Evolutionary conservation across 2,113 vertebrate species (phyloP).

Genomic region (Elaphurus davidianus): DNA sequence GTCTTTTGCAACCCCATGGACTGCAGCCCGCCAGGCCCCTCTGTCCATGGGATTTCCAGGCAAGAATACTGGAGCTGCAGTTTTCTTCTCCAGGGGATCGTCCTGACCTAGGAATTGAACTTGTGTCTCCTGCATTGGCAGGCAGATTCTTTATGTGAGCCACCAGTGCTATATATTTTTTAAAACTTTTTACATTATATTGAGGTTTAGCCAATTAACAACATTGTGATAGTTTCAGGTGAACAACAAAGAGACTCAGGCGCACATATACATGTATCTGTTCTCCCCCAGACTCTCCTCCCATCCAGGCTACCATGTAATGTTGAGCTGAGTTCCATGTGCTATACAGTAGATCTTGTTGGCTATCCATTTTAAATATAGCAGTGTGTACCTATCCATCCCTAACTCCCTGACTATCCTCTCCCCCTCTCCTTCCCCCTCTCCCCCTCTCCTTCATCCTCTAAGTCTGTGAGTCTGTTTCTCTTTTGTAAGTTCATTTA

Average conservation of each 20-base stretch:
- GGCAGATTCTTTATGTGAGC: neutral
- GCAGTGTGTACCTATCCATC: neutral
- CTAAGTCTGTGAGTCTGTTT: neutral
- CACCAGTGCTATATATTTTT: neutral
- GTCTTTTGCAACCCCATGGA: neutral
- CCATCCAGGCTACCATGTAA: neutral
- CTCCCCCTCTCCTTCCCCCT: neutral
- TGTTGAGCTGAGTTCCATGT: neutral
- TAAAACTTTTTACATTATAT: neutral
- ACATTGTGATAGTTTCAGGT: neutral
- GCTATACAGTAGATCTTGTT: neutral
- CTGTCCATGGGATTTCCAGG: neutral
- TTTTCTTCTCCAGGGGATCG: neutral
- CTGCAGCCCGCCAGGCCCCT: neutral
- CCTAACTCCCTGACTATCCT: neutral
- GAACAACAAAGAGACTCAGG: neutral
- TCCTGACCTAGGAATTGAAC: neutral
- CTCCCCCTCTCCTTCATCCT: neutral
- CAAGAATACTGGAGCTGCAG: neutral
- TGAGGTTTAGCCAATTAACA: neutral
- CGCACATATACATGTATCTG: neutral
- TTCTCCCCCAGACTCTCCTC: neutral
- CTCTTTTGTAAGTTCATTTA: neutral
- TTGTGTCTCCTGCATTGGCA: neutral
- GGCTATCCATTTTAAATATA: neutral